A percentile compares a stretch with the other conserved stretches of the same genome.
phyloP scores from a whole-genome alignment of 2,797 vertebrate species.

The Centropyge bicolor region DNA sequence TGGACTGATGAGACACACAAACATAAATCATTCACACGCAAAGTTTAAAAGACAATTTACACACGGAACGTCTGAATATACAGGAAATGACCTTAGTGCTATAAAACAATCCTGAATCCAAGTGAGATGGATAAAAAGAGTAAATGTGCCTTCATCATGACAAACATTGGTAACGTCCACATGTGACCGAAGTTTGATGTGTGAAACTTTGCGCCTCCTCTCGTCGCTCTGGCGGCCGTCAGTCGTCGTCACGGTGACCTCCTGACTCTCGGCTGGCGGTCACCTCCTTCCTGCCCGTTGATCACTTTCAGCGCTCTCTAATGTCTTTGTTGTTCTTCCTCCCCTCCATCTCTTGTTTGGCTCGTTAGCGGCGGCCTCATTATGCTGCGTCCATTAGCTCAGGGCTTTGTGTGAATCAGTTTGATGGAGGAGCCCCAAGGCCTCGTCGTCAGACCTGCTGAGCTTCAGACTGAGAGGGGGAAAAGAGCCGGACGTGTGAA shows the following conservation, averaged over 20 bases:
- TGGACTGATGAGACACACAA: conserved; percentile 16
- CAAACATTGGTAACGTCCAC: no score
- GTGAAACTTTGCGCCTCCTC: neutral
- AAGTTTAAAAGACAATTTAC: neutral
- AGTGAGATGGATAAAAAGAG: no score
- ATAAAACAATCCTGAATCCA: no score
- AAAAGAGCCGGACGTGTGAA: neutral
- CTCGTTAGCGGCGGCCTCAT: conserved; percentile 17
- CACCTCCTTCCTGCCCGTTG: neutral
- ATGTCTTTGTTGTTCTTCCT: conserved; percentile 5
- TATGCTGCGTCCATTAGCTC: neutral
- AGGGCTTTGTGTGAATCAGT: neutral
- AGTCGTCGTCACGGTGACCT: neutral
- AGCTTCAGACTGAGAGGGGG: neutral
- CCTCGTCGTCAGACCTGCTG: neutral
- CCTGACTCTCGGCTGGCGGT: neutral
- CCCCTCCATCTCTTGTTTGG: conserved; percentile 5
- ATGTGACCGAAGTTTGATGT: neutral
- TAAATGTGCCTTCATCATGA: no score
- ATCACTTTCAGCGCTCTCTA: neutral
- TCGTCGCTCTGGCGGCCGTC: no score
- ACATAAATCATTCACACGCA: neutral
- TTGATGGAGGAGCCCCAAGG: conserved; percentile 21
- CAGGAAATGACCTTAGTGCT: no score
- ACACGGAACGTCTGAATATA: neutral